phyloP scores from a whole-genome alignment of 92 coral and sea anemone species.

The Bergia sp. region DNA sequence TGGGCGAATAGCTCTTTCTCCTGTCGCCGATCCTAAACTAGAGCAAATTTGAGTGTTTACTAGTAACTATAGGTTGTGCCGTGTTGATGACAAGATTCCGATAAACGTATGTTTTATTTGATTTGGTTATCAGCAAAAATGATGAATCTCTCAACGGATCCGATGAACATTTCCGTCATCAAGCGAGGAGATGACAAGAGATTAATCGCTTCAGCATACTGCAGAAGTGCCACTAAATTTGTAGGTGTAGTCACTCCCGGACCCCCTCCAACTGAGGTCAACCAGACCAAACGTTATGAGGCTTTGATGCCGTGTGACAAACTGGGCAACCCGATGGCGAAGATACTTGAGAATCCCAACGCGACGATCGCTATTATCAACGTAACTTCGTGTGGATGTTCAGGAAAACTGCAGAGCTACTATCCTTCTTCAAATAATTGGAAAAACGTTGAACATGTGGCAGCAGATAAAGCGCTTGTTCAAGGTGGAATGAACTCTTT shows the following conservation, averaged over 20 bases:
- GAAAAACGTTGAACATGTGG: slow-evolving; percentile 13
- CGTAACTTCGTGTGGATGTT: slow-evolving; percentile 28
- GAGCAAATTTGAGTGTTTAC: slow-evolving; percentile 14
- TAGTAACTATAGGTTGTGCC: slow-evolving; percentile 20
- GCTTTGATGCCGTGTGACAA: slow-evolving; percentile 37
- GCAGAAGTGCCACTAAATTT: slow-evolving; percentile 36
- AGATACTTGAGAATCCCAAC: slow-evolving; percentile 34
- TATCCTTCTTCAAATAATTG: not conserved
- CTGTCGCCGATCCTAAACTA: slow-evolving; percentile 31
- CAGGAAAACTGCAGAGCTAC: slow-evolving; percentile 36
- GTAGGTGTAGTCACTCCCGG: slow-evolving; percentile 24
- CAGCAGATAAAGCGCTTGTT: slow-evolving; percentile 2
- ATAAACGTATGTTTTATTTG: slow-evolving; percentile 14
- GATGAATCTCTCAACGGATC: slow-evolving; percentile 39
- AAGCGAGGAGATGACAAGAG: slow-evolving; percentile 1
- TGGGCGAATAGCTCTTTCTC: slow-evolving; percentile 33
- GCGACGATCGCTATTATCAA: slow-evolving; percentile 22
- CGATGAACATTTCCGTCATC: slow-evolving; percentile 28
- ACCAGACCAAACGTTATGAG: slow-evolving; percentile 24
- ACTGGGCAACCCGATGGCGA: slow-evolving; percentile 38
- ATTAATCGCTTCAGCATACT: slow-evolving; percentile 36
- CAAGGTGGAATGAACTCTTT: slow-evolving; percentile 38
- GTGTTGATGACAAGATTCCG: not conserved
- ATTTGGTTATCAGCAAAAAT: slow-evolving; percentile 28
- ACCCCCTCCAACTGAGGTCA: not conserved